Evolutionary conservation across 2,888 invertebrate species (phyloP).

Genomic region (Andrena chrysosceles): DNA sequence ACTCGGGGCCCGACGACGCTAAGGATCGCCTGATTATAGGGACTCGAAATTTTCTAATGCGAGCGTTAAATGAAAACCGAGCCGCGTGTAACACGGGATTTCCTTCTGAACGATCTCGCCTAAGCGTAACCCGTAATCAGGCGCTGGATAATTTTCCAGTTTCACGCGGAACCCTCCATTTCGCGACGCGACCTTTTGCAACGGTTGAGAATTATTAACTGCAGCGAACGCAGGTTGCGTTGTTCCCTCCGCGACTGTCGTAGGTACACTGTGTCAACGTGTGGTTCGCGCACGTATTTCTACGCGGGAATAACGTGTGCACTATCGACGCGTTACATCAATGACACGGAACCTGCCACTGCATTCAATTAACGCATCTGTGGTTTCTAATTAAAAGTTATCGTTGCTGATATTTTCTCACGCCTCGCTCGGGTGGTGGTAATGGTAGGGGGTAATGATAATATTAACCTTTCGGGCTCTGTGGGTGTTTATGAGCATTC

Average conservation of each 20-base stretch:
- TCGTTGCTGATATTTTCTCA: too few relatives aligned
- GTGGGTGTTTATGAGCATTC: too few relatives aligned
- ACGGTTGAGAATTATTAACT: constrained; percentile 15
- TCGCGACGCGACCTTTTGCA: constrained; percentile 25
- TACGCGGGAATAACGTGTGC: not conserved
- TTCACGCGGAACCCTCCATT: constrained; percentile 3
- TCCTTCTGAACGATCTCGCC: constrained; percentile 46
- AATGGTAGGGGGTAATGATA: too few relatives aligned
- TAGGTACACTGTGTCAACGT: not conserved
- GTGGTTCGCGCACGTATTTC: not conserved
- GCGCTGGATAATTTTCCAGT: constrained; percentile 25
- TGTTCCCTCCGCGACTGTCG: not conserved
- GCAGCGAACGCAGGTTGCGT: not conserved
- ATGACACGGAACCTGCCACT: constrained; percentile 19
- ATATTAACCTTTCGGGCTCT: too few relatives aligned
- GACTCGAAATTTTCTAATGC: constrained; percentile 29
- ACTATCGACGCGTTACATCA: constrained; percentile 25
- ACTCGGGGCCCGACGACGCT: not conserved
- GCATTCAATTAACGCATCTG: too few relatives aligned
- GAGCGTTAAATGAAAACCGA: not conserved
- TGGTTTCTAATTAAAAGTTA: too few relatives aligned
- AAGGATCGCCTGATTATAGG: constrained; percentile 16
- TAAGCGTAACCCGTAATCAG: constrained; percentile 30
- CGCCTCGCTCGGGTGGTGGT: too few relatives aligned
- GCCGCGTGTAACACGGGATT: constrained; percentile 17